These are phyloP conservation scores for Aphelinus certus DNA, from an alignment of 1,140 invertebrate genomes.

Conservation along the genomic window DNA sequence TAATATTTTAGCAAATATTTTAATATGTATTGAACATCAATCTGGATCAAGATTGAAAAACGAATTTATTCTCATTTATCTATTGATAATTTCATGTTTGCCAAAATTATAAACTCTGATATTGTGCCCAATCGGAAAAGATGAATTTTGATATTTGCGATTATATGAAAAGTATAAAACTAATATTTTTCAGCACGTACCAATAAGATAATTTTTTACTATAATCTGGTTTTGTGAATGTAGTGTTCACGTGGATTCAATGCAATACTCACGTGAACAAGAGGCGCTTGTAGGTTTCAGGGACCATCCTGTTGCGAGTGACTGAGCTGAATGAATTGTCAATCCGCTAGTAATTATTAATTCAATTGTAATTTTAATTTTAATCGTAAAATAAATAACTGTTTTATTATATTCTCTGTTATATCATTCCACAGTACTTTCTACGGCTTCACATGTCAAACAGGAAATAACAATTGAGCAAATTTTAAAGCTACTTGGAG, in stretches of 20 bases:
- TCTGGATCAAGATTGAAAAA: not conserved
- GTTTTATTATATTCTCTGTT: conserved; percentile 25
- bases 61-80: conserved; percentile 10
- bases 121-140: conserved; percentile 8
- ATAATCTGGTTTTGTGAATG: conserved; percentile 4
- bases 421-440: not conserved
- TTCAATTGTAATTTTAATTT: conserved; percentile 34
- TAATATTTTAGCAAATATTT: conserved; percentile 8
- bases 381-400: conserved; percentile 29
- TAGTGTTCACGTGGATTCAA: not conserved
- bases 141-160: not conserved
- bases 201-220: conserved; percentile 7
- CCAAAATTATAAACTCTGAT: conserved; percentile 5
- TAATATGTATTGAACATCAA: conserved; percentile 2
- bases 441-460: no score
- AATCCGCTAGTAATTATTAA: conserved; percentile 25
- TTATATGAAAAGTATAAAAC: conserved; percentile 1
- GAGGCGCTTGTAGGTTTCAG: conserved; percentile 23
- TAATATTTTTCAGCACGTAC: not conserved
- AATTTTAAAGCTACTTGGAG: no score
- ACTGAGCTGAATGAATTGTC: conserved; percentile 26
- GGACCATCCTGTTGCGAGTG: conserved; percentile 31
- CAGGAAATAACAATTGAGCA: no score
- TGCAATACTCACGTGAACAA: not conserved
- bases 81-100: conserved; percentile 12